Base-by-base conservation (phyloP, 2,113 vertebrate genomes). In the Strix uralensis region DNA sequence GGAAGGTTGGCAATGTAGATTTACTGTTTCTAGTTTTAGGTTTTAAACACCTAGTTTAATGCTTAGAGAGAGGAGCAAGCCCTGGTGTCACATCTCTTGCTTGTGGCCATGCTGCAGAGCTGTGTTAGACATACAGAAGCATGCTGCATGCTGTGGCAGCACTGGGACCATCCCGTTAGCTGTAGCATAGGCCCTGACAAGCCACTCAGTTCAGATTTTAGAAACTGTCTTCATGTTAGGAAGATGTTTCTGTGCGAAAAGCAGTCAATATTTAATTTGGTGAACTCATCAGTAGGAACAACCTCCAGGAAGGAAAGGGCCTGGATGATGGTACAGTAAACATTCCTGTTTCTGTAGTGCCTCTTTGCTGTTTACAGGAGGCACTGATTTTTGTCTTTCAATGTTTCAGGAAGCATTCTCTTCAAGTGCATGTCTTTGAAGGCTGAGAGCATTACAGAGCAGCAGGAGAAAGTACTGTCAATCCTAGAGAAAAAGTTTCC, bases 321-420 rank as follows among this genome's bases (percentile, higher is more conserved):
- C 77, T 78, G n/a, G 16, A 13, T 25, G 34, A 13, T 1, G 2
- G 21, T 65, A 51, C 13, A 38, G 18, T 70, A 47, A 85, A 46
- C 14, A 9, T 38, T 80, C 46, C 69, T 62, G 11, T 62, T 91
- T 88, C 40, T 84, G 13, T 59, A 36, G 21, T 84, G 40, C 15
- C 15, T 38, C 40, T 83, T 34, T 40, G 32, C 30, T 72, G 10
- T 34, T 72, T 62, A 29, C 36, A 74, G 46, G 49, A 75, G 62
- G 21, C 6, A n/a, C 47, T 86, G 70, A 91, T 44, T 80, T 95
- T 94, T 92, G 32, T 83, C 5, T 70, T 77, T 52, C 16, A 83
- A 82, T 22, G 13, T 97, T 98, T 85, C 96, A 99, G 99, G 98
- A 94, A 99, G 99, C 58, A 98, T 99, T 87, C 97, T 97, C 62